Evolutionary conservation across 2,113 vertebrate genomes (phyloP).

Genomic region (Pachyramphus minor): DNA sequence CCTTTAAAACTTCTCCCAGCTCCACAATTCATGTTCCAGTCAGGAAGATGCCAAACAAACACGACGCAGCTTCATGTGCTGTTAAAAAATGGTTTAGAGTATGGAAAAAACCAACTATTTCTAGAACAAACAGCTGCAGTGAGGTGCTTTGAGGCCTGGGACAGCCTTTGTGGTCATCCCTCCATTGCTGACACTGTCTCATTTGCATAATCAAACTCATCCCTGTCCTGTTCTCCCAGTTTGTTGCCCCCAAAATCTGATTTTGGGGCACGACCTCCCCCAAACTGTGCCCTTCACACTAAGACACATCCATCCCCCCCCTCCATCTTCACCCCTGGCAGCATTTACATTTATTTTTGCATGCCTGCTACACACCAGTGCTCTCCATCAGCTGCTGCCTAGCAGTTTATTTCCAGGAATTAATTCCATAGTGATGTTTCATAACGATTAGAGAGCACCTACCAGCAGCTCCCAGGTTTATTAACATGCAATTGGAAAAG

Average conservation of each 20-base stretch:
- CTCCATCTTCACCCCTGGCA: background rate
- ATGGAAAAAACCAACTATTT: background rate
- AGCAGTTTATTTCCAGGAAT: background rate
- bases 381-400: background rate
- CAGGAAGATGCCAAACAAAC: background rate
- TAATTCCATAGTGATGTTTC: background rate
- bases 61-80: accelerated
- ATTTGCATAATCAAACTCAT: background rate
- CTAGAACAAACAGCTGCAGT: background rate
- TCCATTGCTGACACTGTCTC: background rate
- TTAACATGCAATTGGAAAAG: background rate
- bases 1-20: background rate
- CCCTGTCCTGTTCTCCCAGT: background rate
- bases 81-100: background rate
- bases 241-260: background rate
- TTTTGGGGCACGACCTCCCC: background rate
- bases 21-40: background rate
- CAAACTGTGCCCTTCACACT: background rate
- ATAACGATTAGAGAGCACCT: background rate
- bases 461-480: background rate
- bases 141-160: background rate
- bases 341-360: background rate
- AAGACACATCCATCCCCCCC: background rate
- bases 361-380: background rate
- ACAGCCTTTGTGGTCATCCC: background rate